These are phyloP conservation scores for Gymnoscopelus microlampas DNA, from an alignment of 2,797 vertebrate species.

Conservation along the genomic window DNA sequence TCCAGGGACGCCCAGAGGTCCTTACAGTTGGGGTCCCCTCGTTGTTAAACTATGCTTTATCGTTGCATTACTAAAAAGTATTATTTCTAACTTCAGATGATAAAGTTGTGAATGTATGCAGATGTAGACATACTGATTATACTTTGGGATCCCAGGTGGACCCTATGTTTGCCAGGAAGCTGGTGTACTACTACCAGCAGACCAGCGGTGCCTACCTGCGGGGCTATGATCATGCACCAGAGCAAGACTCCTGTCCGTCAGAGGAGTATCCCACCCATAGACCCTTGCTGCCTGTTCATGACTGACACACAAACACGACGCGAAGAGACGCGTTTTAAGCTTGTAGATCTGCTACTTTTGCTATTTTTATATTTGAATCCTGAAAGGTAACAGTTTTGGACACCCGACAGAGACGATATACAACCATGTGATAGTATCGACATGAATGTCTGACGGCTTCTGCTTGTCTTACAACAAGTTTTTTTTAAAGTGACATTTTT, in stretches of 20 bases:
- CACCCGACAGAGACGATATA: too few relatives aligned
- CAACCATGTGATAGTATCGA: too few relatives aligned
- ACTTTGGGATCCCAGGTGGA: conserved; percentile 86
- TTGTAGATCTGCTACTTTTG: too few relatives aligned
- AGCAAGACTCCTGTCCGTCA: conserved; percentile 78
- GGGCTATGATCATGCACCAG: conserved; percentile 86
- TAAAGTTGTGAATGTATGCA: not conserved
- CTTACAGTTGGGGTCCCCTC: too few relatives aligned
- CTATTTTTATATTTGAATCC: too few relatives aligned
- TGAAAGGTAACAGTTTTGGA: too few relatives aligned
- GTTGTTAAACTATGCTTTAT: too few relatives aligned
- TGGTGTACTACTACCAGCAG: conserved; percentile 92
- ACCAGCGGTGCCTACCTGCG: conserved; percentile 90
- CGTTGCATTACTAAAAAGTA: too few relatives aligned
- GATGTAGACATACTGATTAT: not conserved
- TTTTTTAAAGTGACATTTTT: not conserved
- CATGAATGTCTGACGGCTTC: too few relatives aligned
- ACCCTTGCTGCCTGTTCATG: conserved; percentile 89
- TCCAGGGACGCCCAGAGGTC: too few relatives aligned
- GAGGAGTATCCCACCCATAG: conserved; percentile 86
- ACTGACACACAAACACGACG: conserved; percentile 75
- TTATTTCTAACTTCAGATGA: not conserved
- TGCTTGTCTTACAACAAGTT: too few relatives aligned
- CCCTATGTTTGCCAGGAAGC: conserved; percentile 93
- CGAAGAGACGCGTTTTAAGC: too few relatives aligned